Evolutionary conservation across 2,797 vertebrate species (phyloP).

Genomic region (Tiaroga cobitis): DNA sequence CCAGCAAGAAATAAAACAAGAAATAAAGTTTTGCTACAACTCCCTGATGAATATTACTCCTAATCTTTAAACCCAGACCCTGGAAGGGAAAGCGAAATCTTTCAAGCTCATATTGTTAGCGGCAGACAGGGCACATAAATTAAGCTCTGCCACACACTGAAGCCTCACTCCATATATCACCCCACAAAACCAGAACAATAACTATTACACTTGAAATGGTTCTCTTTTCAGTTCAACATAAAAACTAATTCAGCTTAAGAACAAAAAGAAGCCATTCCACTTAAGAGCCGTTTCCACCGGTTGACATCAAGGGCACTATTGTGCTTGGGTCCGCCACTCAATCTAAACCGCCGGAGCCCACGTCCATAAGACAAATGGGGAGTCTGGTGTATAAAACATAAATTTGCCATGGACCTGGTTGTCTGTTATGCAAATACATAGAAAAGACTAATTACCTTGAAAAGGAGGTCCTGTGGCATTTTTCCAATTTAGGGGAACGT

Average conservation of each 20-base stretch:
- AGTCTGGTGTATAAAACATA: slow-evolving; percentile 62
- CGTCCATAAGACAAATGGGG: slow-evolving; percentile 44
- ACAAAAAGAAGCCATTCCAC: slow-evolving; percentile 36
- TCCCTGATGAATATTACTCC: slow-evolving; percentile 6
- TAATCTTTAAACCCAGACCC: slow-evolving; percentile 11
- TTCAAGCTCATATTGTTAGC: slow-evolving; percentile 18
- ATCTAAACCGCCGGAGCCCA: slow-evolving; percentile 44
- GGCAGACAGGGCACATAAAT: slow-evolving; percentile 27
- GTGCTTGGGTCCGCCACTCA: slow-evolving; percentile 38
- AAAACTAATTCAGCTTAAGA: slow-evolving; percentile 39
- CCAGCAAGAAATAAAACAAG: background rate
- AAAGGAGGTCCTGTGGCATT: slow-evolving; percentile 36
- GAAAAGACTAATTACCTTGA: slow-evolving; percentile 65
- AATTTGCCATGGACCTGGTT: slow-evolving; percentile 60
- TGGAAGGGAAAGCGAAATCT: slow-evolving; percentile 4
- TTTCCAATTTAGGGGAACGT: slow-evolving; percentile 47
- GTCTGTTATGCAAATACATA: slow-evolving; percentile 70
- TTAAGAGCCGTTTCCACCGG: slow-evolving; percentile 23
- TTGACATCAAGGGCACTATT: slow-evolving; percentile 36
- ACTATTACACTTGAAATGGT: slow-evolving; percentile 28
- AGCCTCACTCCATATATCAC: slow-evolving; percentile 31
- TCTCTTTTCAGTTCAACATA: slow-evolving; percentile 48
- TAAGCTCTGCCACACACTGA: slow-evolving; percentile 31
- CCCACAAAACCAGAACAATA: slow-evolving; percentile 10
- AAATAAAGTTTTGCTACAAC: background rate